These are phyloP conservation scores for Drosophila athabasca DNA, from an alignment of 1,140 invertebrate genomes.

Conservation along the genomic window DNA sequence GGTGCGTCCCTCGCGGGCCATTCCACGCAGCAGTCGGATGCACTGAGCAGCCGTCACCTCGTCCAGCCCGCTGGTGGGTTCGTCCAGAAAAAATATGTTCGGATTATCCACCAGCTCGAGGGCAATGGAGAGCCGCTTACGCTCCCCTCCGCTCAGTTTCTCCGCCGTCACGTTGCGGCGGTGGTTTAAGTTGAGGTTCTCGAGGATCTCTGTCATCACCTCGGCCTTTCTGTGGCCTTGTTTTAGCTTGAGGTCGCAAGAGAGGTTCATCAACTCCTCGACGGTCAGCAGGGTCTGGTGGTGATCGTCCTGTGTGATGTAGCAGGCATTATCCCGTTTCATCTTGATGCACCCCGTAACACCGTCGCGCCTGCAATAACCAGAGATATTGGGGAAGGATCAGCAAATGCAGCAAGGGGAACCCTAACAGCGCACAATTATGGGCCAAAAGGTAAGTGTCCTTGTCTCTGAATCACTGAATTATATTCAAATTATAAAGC, in stretches of 20 bases:
- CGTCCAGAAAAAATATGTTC: constrained; percentile 88
- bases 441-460: too few relatives aligned
- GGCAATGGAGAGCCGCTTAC: constrained; percentile 92
- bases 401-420: too few relatives aligned
- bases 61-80: constrained; percentile 93
- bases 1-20: constrained; percentile 88
- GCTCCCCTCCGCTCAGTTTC: constrained; percentile 89
- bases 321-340: constrained; percentile 87
- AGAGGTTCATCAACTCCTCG: constrained; percentile 92
- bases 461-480: too few relatives aligned
- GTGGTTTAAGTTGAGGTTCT: constrained; percentile 86
- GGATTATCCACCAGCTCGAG: constrained; percentile 94
- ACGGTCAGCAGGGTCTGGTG: constrained; percentile 92
- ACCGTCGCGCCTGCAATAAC: constrained; percentile 81
- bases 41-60: constrained; percentile 94
- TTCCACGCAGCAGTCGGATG: constrained; percentile 87
- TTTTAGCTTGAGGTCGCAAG: constrained; percentile 90
- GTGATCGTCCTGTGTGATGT: constrained; percentile 96
- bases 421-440: too few relatives aligned
- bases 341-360: constrained; percentile 85
- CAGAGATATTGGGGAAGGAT: too few relatives aligned
- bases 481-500: too few relatives aligned
- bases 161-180: constrained; percentile 87
- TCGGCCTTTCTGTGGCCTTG: constrained; percentile 82
- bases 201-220: constrained; percentile 85